A percentile compares a stretch with the other conserved stretches of the same genome.
These are phyloP conservation scores for Nysson spinosus DNA, from an alignment of 2,888 invertebrate species.

Conservation along the genomic window DNA sequence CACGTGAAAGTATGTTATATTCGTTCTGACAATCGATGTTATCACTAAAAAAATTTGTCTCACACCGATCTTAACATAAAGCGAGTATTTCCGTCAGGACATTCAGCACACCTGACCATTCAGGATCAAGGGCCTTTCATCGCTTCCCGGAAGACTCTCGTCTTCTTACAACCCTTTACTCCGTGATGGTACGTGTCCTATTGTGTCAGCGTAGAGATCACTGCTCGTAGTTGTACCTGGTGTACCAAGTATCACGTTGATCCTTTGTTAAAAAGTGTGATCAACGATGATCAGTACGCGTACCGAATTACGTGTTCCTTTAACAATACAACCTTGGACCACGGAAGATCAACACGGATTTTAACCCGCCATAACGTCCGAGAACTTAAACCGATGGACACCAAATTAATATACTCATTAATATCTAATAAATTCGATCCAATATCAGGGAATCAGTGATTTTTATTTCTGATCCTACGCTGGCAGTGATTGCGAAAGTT, in stretches of 20 bases:
- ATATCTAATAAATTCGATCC: too few relatives aligned
- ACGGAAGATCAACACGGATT: too few relatives aligned
- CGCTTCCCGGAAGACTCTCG: constrained; percentile 70
- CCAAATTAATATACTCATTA: too few relatives aligned
- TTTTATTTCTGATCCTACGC: too few relatives aligned
- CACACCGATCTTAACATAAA: constrained; percentile 39
- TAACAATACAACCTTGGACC: neutral
- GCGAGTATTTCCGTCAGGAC: constrained; percentile 41
- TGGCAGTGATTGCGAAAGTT: neutral
- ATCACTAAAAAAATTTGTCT: too few relatives aligned
- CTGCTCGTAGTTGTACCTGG: constrained; percentile 47
- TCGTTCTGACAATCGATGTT: too few relatives aligned
- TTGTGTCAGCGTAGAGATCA: constrained; percentile 54
- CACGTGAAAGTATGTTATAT: too few relatives aligned
- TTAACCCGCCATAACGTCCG: too few relatives aligned
- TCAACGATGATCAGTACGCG: constrained; percentile 45
- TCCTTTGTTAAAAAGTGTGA: constrained; percentile 32
- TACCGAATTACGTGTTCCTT: constrained; percentile 36
- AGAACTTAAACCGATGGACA: too few relatives aligned
- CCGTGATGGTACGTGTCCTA: constrained; percentile 63
- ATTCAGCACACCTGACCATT: constrained; percentile 54
- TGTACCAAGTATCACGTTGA: constrained; percentile 39
- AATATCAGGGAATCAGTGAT: too few relatives aligned
- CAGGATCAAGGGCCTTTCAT: constrained; percentile 60
- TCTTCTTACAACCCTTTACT: constrained; percentile 62